phyloP scores from a whole-genome alignment of 53 echinoderm and acorn worm species.

The Astropecten irregularis region DNA sequence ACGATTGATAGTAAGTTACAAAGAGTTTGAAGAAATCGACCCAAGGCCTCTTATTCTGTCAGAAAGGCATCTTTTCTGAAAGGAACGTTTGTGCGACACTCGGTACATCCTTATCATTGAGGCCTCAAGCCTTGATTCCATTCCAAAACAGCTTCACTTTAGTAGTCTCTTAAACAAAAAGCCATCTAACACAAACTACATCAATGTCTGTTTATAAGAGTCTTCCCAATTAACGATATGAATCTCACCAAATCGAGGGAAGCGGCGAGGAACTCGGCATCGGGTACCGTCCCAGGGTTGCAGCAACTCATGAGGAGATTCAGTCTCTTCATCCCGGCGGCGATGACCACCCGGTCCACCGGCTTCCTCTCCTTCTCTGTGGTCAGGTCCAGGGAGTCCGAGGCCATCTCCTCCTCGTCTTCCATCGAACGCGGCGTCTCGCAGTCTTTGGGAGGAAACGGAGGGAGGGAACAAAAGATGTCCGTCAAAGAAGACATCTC shows the following conservation, averaged over 20 bases:
- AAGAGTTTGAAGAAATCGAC: too few relatives aligned
- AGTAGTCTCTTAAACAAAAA: too few relatives aligned
- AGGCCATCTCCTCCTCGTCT: constrained; percentile 83
- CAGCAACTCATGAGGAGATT: constrained; percentile 92
- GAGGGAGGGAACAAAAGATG: neutral
- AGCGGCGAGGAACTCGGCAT: constrained; percentile 93
- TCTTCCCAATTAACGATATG: too few relatives aligned
- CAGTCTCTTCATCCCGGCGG: constrained; percentile 87
- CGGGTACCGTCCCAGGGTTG: constrained; percentile 92
- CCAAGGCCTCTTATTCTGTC: too few relatives aligned
- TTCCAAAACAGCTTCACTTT: too few relatives aligned
- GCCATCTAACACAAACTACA: too few relatives aligned
- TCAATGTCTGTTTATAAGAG: too few relatives aligned
- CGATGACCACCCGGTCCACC: constrained; percentile 80
- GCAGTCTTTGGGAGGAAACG: constrained; percentile 65
- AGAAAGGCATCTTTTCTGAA: too few relatives aligned
- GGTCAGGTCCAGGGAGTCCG: constrained; percentile 75
- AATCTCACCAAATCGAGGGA: constrained; percentile 87
- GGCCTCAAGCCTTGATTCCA: too few relatives aligned
- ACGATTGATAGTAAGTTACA: too few relatives aligned
- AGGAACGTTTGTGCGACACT: too few relatives aligned
- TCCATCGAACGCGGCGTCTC: constrained; percentile 88
- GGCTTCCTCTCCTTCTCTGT: constrained; percentile 90
- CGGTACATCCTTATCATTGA: too few relatives aligned
- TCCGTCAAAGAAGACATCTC: neutral